phyloP scores from a whole-genome alignment of 1,140 invertebrate species.

The Coelopa frigida region DNA sequence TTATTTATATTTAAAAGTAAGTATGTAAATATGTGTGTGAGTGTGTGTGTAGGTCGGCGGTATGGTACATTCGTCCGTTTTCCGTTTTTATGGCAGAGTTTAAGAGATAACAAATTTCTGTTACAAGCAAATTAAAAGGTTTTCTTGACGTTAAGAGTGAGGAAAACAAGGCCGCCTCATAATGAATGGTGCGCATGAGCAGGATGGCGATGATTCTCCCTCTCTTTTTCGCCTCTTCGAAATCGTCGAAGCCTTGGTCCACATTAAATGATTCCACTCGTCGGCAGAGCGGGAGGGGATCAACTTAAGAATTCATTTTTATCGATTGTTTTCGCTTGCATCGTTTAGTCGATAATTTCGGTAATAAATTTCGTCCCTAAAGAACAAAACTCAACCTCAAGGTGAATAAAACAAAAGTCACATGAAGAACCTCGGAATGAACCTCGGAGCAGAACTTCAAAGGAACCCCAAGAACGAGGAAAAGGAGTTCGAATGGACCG shows the following conservation, averaged over 20 bases:
- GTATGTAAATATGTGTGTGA: too few species aligned
- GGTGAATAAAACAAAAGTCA: conserved; percentile 11
- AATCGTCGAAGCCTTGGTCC: conserved; percentile 1
- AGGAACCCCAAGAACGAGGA: too few species aligned
- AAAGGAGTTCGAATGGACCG: too few species aligned
- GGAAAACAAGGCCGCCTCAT: too few species aligned
- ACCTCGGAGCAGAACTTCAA: too few species aligned
- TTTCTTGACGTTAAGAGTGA: too few species aligned
- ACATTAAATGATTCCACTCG: conserved; percentile 13
- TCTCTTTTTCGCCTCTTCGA: neutral
- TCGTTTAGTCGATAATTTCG: conserved; percentile 45
- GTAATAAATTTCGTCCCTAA: conserved; percentile 34
- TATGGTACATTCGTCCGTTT: too few species aligned
- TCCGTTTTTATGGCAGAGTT: conserved; percentile 44
- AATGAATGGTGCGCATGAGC: too few species aligned
- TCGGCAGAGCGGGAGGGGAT: neutral
- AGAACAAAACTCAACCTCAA: conserved; percentile 3
- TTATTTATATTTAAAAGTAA: too few species aligned
- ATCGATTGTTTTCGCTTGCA: conserved; percentile 44
- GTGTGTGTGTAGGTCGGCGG: too few species aligned
- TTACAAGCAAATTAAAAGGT: conserved; percentile 45
- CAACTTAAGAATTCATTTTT: conserved; percentile 37
- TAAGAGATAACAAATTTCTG: conserved; percentile 45
- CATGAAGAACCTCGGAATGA: too few species aligned
- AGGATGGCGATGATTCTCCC: neutral